These are phyloP conservation scores for Bicyclus anynana DNA, from an alignment of 1,140 invertebrate species.

Conservation along the genomic window DNA sequence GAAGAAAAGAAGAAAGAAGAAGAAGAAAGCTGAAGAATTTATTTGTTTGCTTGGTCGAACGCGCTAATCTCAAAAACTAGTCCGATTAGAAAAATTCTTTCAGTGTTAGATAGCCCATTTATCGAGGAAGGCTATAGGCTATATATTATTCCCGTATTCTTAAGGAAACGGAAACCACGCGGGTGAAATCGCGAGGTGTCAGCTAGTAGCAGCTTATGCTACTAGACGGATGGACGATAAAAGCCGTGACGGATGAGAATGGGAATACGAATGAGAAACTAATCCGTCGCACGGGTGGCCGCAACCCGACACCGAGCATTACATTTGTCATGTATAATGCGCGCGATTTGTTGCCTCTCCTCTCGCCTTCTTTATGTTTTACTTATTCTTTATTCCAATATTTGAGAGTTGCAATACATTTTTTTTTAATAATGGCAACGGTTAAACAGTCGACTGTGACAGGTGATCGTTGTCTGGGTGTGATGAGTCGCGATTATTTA, in stretches of 20 bases:
- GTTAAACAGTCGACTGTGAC: neutral
- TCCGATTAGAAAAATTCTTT: too few species aligned
- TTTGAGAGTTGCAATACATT: constrained; percentile 24
- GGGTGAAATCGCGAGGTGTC: too few species aligned
- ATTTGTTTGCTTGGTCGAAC: too few species aligned
- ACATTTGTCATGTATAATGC: constrained; percentile 76
- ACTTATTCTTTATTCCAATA: constrained; percentile 69
- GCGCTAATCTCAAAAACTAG: too few species aligned
- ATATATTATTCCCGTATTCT: too few species aligned
- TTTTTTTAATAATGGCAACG: constrained; percentile 3
- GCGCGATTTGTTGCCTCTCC: constrained; percentile 71
- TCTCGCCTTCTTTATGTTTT: constrained; percentile 57
- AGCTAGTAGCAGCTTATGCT: neutral
- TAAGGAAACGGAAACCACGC: too few species aligned
- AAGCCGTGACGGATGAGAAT: neutral
- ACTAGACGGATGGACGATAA: constrained; percentile 5
- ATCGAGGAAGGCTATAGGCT: too few species aligned
- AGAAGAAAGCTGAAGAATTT: too few species aligned
- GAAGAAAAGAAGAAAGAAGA: too few species aligned
- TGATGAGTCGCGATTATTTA: neutral
- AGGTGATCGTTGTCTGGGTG: neutral
- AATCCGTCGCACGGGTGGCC: constrained; percentile 73
- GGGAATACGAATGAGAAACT: constrained; percentile 38
- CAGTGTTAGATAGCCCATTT: too few species aligned
- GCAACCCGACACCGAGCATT: constrained; percentile 69